phyloP scores from a whole-genome alignment of 2,113 vertebrate genomes.

The Amazona guildingii region DNA sequence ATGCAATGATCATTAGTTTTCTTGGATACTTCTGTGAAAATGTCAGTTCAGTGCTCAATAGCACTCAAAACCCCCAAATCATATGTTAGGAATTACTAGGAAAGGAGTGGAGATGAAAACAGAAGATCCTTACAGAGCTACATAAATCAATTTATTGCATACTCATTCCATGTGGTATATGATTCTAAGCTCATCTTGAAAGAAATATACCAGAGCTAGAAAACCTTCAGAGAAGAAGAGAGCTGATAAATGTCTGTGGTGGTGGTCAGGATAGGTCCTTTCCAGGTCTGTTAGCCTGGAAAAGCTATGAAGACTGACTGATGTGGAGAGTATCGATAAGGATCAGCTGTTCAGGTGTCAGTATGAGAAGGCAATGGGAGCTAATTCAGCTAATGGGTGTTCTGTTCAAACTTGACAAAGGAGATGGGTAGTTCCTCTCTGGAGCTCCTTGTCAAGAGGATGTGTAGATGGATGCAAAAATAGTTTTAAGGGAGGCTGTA shows the following conservation, averaged over 20 bases:
- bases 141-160: not conserved
- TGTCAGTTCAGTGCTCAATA: not conserved
- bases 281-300: not conserved
- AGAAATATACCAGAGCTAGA: not conserved
- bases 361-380: not conserved
- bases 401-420: not conserved
- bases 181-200: not conserved
- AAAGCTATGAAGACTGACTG: not conserved
- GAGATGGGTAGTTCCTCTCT: not conserved
- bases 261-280: not conserved
- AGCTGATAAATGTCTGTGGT: not conserved
- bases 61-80: not conserved
- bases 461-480: not conserved
- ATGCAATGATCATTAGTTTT: not conserved
- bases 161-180: fast-evolving
- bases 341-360: not conserved
- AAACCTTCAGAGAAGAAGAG: not conserved
- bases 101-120: not conserved
- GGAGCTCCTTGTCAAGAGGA: not conserved
- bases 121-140: not conserved
- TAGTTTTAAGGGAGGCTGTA: not conserved
- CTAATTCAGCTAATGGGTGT: not conserved
- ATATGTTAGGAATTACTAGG: not conserved
- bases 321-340: not conserved
- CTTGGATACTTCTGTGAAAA: not conserved